phyloP scores from a whole-genome alignment of 2,113 vertebrate species.

The Podiceps cristatus region DNA sequence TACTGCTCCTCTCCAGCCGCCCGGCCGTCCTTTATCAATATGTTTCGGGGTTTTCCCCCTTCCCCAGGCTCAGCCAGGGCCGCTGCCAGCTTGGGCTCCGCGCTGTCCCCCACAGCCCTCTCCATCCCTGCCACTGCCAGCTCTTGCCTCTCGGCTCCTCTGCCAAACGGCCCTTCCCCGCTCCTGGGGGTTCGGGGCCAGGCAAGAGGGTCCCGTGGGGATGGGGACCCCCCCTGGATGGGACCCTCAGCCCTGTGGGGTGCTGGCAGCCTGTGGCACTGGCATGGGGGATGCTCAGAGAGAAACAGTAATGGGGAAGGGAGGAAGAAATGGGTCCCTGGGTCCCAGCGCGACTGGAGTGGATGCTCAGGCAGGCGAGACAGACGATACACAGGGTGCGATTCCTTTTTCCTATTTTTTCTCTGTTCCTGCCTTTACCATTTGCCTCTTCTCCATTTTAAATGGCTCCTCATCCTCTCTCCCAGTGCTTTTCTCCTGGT shows the following conservation, averaged over 20 bases:
- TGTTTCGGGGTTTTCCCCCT: not conserved
- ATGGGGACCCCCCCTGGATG: not conserved
- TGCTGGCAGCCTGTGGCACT: not conserved
- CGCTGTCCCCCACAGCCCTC: not conserved
- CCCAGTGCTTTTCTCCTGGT: not conserved
- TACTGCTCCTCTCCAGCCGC: not conserved
- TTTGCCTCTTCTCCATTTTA: not conserved
- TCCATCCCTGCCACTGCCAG: not conserved
- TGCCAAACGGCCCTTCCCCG: not conserved
- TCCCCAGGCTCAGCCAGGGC: not conserved
- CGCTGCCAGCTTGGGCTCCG: rapidly evolving
- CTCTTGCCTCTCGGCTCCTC: not conserved
- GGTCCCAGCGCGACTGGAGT: not conserved
- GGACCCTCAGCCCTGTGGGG: not conserved
- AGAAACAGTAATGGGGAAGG: not conserved
- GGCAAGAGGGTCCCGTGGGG: rapidly evolving
- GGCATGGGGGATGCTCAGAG: not conserved
- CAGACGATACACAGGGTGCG: rapidly evolving
- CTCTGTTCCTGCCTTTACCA: not conserved
- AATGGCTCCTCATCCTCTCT: not conserved
- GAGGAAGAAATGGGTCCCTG: not conserved
- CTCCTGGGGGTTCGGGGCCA: not conserved
- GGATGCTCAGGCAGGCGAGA: not conserved
- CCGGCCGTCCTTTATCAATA: not conserved
- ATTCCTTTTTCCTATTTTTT: not conserved